Evolutionary conservation across 2,113 vertebrate species (phyloP).

Genomic region (Nannospalax galili): DNA sequence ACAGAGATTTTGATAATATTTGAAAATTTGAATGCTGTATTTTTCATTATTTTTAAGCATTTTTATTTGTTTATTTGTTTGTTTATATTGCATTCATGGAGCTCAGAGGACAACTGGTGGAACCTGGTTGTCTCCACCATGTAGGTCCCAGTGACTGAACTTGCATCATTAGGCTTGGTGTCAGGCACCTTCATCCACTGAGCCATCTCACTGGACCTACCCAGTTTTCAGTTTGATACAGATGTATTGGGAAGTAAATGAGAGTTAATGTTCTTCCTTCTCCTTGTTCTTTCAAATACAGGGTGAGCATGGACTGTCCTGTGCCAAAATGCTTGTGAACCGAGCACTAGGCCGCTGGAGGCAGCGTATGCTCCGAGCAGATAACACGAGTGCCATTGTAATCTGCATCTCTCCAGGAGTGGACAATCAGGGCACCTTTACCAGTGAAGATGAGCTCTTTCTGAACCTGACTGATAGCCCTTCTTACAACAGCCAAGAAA

Average conservation of each 20-base stretch:
- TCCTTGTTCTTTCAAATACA: conserved; percentile 67
- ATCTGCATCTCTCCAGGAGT: conserved; percentile 91
- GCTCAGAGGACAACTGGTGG: background rate
- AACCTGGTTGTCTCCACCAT: background rate
- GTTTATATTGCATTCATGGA: background rate
- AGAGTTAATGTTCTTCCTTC: conserved; percentile 16
- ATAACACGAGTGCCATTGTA: conserved; percentile 98
- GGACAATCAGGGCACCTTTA: conserved; percentile 84
- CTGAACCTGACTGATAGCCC: conserved; percentile 93
- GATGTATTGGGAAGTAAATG: background rate
- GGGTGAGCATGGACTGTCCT: conserved; percentile 94
- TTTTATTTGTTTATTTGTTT: background rate
- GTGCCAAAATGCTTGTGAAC: conserved; percentile 94
- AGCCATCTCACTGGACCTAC: background rate
- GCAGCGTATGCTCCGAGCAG: conserved; percentile 97
- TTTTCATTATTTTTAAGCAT: background rate
- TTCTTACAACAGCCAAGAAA: conserved; percentile 87
- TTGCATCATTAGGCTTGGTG: background rate
- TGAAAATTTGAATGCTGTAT: conserved; percentile 29
- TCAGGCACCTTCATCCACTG: background rate
- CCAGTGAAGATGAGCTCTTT: conserved; percentile 91
- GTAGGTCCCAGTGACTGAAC: background rate
- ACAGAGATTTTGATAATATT: background rate
- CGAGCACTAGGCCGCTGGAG: conserved; percentile 95
- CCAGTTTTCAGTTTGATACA: conserved; percentile 31